phyloP scores from a whole-genome alignment of 2,888 invertebrate genomes.

The Crossocerus cetratus region DNA sequence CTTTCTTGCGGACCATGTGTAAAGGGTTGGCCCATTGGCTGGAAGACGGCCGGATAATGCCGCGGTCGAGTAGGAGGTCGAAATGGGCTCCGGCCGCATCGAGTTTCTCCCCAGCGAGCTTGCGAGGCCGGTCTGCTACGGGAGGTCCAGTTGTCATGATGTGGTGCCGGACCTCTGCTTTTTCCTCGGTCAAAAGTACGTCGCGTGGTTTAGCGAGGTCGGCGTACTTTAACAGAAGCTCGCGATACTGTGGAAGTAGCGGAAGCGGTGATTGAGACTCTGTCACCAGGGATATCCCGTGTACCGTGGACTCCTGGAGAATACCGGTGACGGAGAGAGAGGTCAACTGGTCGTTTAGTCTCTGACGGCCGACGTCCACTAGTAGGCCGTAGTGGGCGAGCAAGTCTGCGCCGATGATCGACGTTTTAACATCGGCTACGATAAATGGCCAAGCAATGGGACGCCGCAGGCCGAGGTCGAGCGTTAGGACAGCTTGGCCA shows the following conservation, averaged over 20 bases:
- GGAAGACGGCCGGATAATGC: not conserved
- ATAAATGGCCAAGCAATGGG: not conserved
- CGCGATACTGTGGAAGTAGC: not conserved
- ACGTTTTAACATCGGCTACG: not conserved
- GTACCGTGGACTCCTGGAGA: not conserved
- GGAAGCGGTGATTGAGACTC: not conserved
- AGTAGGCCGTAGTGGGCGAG: not conserved
- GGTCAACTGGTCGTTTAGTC: not conserved
- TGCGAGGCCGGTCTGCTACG: not conserved
- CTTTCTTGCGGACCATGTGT: not conserved
- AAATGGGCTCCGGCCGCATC: not conserved
- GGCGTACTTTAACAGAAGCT: not conserved
- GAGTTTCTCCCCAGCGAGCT: not conserved
- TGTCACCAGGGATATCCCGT: not conserved
- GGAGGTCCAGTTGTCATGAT: not conserved
- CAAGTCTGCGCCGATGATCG: not conserved
- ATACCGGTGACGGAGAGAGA: not conserved
- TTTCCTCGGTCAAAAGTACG: not conserved
- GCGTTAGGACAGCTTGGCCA: not conserved
- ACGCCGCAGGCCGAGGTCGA: not conserved
- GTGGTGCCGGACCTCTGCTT: not conserved
- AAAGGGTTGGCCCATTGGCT: conserved; percentile 11
- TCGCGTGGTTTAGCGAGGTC: not conserved
- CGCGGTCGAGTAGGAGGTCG: not conserved
- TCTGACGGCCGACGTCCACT: not conserved